Conservation (phyloP, 2,888 invertebrate species). For the Drosophila pseudotakahashii region DNA sequence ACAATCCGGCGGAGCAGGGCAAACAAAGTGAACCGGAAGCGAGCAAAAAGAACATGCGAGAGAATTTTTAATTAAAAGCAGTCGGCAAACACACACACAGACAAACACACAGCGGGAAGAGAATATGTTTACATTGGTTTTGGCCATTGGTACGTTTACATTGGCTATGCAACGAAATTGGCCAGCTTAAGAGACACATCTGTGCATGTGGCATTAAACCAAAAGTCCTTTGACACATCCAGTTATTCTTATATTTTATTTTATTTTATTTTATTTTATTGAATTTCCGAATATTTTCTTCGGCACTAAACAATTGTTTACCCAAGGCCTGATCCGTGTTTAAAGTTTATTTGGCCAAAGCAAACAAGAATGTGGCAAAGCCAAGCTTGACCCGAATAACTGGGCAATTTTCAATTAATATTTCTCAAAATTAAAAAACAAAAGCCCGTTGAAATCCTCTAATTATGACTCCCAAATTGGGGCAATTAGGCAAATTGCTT, state of each 20-base stretch:
- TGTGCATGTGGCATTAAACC: conserved; percentile 6
- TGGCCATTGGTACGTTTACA: conserved; percentile 44
- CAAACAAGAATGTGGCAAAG: background rate
- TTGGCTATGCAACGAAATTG: conserved; percentile 58
- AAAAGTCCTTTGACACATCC: conserved; percentile 23
- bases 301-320: conserved; percentile 1
- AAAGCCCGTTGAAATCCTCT: conserved; percentile 23
- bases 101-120: background rate
- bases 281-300: conserved; percentile 12
- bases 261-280: conserved; percentile 34
- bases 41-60: conserved; percentile 35
- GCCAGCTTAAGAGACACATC: conserved; percentile 44
- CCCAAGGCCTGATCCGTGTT: conserved; percentile 1
- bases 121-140: conserved; percentile 27
- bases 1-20: conserved; percentile 16
- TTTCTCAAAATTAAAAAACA: conserved; percentile 16
- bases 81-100: background rate
- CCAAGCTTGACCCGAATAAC: conserved; percentile 8
- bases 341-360: conserved; percentile 2
- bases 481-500: conserved; percentile 48
- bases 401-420: conserved; percentile 38
- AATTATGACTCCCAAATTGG: conserved; percentile 48
- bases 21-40: conserved; percentile 29
- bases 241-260: conserved; percentile 20
- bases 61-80: conserved; percentile 65